Percentiles rank a stretch among this genome's conserved stretches.
Conservation (phyloP, 2,888 invertebrate species). For the Dinocampus coccinellae region DNA sequence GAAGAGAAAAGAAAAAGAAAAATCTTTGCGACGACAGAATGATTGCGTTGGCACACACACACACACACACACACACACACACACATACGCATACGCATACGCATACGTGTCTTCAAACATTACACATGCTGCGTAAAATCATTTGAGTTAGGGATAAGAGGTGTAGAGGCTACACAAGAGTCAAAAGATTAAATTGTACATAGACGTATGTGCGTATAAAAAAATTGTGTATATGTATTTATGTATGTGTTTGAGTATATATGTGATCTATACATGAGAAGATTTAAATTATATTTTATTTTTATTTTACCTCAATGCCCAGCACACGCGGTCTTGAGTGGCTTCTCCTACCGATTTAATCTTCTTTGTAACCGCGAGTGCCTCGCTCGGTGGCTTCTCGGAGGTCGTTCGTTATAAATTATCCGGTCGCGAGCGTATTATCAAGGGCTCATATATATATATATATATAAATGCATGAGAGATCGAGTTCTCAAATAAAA, state of each 20-base stretch:
- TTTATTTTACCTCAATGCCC: conserved; percentile 14
- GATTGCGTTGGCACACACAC: conserved; percentile 5
- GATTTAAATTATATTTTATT: conserved; percentile 24
- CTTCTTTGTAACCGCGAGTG: conserved; percentile 34
- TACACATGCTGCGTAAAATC: conserved; percentile 15
- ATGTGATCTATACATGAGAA: not conserved
- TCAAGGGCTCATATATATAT: not conserved
- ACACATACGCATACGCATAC: too few species aligned
- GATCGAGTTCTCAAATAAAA: conserved; percentile 22
- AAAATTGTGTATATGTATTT: conserved; percentile 1
- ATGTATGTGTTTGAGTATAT: not conserved
- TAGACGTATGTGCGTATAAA: not conserved
- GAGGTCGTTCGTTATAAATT: conserved; percentile 38
- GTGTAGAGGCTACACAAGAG: conserved; percentile 18
- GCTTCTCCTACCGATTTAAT: conserved; percentile 32
- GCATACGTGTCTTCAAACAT: too few species aligned
- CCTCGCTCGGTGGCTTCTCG: conserved; percentile 27
- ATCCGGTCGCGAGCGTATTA: conserved; percentile 5
- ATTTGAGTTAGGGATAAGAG: conserved; percentile 28
- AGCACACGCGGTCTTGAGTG: conserved; percentile 18
- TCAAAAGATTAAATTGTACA: conserved; percentile 26
- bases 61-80: not conserved
- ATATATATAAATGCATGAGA: conserved; percentile 18
- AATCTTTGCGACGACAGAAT: not conserved
- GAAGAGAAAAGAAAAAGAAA: not conserved